These are phyloP conservation scores for Malacosoma neustria DNA, from an alignment of 2,888 invertebrate genomes.

Conservation along the genomic window DNA sequence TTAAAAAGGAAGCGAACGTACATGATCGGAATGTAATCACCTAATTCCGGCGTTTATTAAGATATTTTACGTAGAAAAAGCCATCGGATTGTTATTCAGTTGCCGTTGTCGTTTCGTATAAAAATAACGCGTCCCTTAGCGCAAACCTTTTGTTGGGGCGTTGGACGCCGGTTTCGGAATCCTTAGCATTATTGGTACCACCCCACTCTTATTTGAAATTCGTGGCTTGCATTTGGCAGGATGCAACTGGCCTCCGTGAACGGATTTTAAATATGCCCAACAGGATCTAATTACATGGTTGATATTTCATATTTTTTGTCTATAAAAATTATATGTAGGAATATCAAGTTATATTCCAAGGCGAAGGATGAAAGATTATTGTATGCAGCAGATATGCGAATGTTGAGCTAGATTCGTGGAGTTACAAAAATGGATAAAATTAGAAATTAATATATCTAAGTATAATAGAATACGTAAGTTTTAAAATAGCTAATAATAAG, in stretches of 20 bases:
- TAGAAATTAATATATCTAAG: too few relatives aligned
- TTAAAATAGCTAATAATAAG: background rate
- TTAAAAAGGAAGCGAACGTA: slow-evolving; percentile 51
- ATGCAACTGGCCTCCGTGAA: slow-evolving; percentile 66
- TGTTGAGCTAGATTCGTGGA: too few relatives aligned
- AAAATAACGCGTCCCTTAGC: slow-evolving; percentile 66
- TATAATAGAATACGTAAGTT: background rate
- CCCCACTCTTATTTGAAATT: slow-evolving; percentile 63
- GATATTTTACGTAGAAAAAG: slow-evolving; percentile 63
- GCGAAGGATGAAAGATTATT: background rate
- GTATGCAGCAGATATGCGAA: too few relatives aligned
- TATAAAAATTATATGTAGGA: too few relatives aligned
- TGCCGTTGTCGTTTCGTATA: slow-evolving; percentile 59
- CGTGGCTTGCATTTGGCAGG: slow-evolving; percentile 59
- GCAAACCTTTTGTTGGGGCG: slow-evolving; percentile 59
- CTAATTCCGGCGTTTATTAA: slow-evolving; percentile 61
- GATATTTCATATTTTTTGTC: slow-evolving; percentile 9
- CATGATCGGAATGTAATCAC: slow-evolving; percentile 66
- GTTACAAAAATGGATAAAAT: too few relatives aligned
- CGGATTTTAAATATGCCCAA: slow-evolving; percentile 43
- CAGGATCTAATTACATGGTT: slow-evolving; percentile 22
- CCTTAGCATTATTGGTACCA: slow-evolving; percentile 46
- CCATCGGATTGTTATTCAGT: slow-evolving; percentile 57
- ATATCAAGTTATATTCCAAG: background rate
- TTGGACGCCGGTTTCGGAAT: slow-evolving; percentile 28